A percentile compares a stretch with the other conserved stretches of the same genome.
Evolutionary conservation across 2,113 vertebrate genomes (phyloP).

Genomic region (Myodes glareolus): DNA sequence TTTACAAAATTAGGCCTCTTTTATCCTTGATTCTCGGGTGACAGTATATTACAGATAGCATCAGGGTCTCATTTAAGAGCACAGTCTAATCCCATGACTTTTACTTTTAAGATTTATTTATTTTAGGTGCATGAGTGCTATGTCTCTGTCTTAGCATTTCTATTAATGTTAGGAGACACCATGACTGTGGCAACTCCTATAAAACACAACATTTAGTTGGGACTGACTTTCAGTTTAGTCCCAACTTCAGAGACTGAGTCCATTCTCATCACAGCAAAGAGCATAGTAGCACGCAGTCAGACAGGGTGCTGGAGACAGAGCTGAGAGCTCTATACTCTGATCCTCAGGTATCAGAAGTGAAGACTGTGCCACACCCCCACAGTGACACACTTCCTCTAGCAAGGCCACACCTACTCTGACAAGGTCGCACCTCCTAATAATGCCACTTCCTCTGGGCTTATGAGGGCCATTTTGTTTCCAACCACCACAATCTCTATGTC

Average conservation of each 20-base stretch:
- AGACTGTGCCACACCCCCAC: neutral
- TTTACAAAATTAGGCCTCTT: neutral
- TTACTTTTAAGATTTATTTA: neutral
- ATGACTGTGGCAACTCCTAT: neutral
- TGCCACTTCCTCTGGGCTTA: neutral
- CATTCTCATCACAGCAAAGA: neutral
- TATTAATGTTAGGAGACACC: neutral
- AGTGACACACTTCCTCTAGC: neutral
- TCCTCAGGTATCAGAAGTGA: neutral
- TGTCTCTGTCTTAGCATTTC: neutral
- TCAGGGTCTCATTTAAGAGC: neutral
- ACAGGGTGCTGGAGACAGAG: neutral
- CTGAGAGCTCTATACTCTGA: neutral
- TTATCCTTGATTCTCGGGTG: neutral
- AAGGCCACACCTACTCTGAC: neutral
- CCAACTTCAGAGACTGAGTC: neutral
- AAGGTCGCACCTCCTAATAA: neutral
- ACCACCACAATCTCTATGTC: neutral
- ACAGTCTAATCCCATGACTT: neutral
- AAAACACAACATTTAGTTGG: neutral
- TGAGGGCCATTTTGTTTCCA: neutral
- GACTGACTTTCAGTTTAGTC: neutral
- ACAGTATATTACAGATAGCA: neutral
- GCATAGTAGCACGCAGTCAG: neutral
- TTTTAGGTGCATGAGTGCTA: neutral